Conservation (phyloP, 2,888 invertebrate genomes). For the Willowsia nigromaculata region DNA sequence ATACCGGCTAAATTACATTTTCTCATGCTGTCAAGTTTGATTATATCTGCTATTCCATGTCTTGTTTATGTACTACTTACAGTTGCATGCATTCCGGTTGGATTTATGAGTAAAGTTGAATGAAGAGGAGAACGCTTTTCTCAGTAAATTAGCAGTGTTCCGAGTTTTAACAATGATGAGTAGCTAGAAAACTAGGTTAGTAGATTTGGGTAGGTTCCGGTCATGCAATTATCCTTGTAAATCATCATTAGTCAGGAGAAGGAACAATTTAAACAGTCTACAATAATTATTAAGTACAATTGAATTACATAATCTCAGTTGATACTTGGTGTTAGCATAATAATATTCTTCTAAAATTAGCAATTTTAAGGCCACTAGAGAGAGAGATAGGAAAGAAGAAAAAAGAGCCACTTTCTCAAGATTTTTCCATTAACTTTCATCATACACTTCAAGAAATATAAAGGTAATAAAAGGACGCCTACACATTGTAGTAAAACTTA, state of each 20-base stretch:
- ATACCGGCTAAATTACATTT: constrained; percentile 45
- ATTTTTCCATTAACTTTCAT: neutral
- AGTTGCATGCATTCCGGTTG: neutral
- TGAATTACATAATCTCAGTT: neutral
- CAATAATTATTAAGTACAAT: neutral
- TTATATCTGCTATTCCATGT: neutral
- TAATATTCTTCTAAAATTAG: constrained; percentile 3
- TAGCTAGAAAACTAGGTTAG: constrained; percentile 48
- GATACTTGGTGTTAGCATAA: neutral
- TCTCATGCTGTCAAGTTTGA: constrained; percentile 27
- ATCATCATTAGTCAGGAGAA: neutral
- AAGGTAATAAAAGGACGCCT: neutral
- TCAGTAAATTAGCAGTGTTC: neutral
- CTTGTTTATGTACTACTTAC: neutral
- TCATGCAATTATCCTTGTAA: constrained; percentile 26
- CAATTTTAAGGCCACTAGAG: neutral
- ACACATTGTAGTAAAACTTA: constrained; percentile 76
- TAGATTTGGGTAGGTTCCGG: constrained; percentile 64
- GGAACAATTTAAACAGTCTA: neutral
- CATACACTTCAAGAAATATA: neutral
- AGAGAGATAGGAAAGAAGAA: neutral
- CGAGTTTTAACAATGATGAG: neutral
- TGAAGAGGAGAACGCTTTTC: neutral
- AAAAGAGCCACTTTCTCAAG: neutral
- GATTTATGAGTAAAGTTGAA: neutral